These are phyloP conservation scores for Tipula unca DNA, from an alignment of 2,888 invertebrate species.

Conservation along the genomic window DNA sequence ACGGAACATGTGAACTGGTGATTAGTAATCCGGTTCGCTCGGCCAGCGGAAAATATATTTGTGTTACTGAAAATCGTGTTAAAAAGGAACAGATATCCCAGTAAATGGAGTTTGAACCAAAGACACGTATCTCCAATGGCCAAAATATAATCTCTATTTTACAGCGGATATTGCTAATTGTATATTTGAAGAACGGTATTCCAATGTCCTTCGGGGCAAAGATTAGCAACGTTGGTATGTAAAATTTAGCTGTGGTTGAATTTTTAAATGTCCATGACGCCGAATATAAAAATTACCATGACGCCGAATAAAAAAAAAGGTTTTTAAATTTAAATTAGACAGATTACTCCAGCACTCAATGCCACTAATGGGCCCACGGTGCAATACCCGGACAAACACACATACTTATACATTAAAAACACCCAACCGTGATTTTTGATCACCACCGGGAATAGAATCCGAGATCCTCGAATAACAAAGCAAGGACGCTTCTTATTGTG, in stretches of 20 bases:
- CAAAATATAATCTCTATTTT: constrained; percentile 48
- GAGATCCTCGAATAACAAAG: too few relatives aligned
- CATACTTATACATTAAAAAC: too few relatives aligned
- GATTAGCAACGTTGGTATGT: constrained; percentile 52
- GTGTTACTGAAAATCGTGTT: constrained; percentile 61
- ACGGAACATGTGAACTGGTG: constrained; percentile 63
- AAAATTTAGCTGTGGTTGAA: constrained; percentile 63
- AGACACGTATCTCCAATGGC: constrained; percentile 40
- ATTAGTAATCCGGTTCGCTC: constrained; percentile 54
- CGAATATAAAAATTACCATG: too few relatives aligned
- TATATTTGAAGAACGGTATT: constrained; percentile 68
- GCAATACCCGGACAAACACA: too few relatives aligned
- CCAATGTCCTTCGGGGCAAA: constrained; percentile 49
- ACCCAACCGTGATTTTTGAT: too few relatives aligned
- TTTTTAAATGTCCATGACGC: constrained; percentile 67
- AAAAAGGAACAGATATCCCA: constrained; percentile 68
- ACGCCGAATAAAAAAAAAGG: too few relatives aligned
- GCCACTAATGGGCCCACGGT: too few relatives aligned
- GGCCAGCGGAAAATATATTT: constrained; percentile 47
- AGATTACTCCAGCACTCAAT: too few relatives aligned
- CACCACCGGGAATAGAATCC: too few relatives aligned
- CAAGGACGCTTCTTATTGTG: too few relatives aligned
- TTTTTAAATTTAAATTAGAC: too few relatives aligned
- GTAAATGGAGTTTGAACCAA: constrained; percentile 57
- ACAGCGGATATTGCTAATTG: constrained; percentile 68